Base-by-base conservation (phyloP, 2,113 vertebrate genomes). In the Coptodon rendalli region DNA sequence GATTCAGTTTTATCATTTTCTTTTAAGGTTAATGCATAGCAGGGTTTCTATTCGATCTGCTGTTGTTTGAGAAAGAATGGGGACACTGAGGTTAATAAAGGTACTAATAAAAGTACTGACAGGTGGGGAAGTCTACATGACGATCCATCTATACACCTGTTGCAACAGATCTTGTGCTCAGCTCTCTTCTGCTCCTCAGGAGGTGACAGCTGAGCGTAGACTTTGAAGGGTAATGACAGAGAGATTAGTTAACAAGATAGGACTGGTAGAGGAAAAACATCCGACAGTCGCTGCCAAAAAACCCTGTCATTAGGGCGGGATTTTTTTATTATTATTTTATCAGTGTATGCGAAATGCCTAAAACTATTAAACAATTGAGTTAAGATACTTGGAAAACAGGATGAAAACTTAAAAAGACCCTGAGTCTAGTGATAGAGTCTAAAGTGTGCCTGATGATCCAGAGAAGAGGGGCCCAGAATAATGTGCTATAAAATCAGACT, bases 111-210 rank as follows among this genome's bases (percentile, higher is more conserved):
- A 38, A 5, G 73, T 61, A 83, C n/a, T 16, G 12, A 83, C 92
- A 95, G 91, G 89, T 86, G 93, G 91, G 29, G 36, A 71, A n/a
- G 78, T 48, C 82, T 79, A 40, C 19, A 82, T 22, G 54, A 66
- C 19, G 1, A 29, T n/a, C 43, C 53, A 10, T 24, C 3, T 3
- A 11, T 53, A 61, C 91, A 89, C 86, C 89, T 92, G 91, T 56
- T 78, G 82, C 43, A 82, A 80, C 87, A 85, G 82, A 91, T 85
- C 81, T 22, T 43, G 82, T 5, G 83, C 61, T 84, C 71, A 48
- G 84, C 87, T 88, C 13, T 59, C 57, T 22, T 85, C 79, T 43
- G 34, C 78, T 63, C 68, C 6, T 17, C 22, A 56, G 24, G 52
- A 4, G 27, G 22, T 31, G 36, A 29, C 48, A 52, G 82, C 54